Percentiles rank a stretch among this genome's conserved stretches.
These are phyloP conservation scores for Epinephelus lanceolatus DNA, from an alignment of 2,113 vertebrate genomes.

Conservation along the genomic window DNA sequence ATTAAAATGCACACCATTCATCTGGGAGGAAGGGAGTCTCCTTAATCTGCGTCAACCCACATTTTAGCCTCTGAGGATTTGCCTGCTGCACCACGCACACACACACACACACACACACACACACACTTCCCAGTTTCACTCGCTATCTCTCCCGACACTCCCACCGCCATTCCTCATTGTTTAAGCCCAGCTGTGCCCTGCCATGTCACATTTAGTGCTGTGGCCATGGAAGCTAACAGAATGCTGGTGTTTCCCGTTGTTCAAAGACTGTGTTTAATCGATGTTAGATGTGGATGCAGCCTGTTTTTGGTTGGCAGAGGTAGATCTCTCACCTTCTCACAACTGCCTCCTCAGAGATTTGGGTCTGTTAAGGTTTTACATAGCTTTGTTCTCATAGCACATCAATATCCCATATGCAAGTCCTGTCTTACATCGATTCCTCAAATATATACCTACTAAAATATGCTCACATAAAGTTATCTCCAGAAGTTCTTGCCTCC, in stretches of 20 bases:
- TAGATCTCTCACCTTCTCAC: not conserved
- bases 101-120: conserved; percentile 20
- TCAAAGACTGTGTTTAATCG: conserved; percentile 24
- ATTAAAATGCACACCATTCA: conserved; percentile 82
- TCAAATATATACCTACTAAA: not conserved
- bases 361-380: not conserved
- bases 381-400: not conserved
- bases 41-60: conserved; percentile 79
- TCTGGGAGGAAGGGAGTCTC: conserved; percentile 82
- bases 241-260: conserved; percentile 13
- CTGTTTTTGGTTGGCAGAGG: conserved; percentile 30
- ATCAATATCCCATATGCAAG: not conserved
- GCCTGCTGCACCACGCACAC: conserved; percentile 11
- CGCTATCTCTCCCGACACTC: conserved; percentile 40
- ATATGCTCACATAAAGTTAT: not conserved
- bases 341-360: not conserved
- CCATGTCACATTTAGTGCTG: conserved; percentile 17
- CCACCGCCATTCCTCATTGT: conserved; percentile 51
- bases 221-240: not conserved
- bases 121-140: conserved; percentile 37
- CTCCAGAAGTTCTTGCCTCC: not conserved
- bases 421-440: not conserved
- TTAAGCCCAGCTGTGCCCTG: conserved; percentile 47
- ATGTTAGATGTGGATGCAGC: conserved; percentile 12
- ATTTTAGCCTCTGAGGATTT: conserved; percentile 69